Percentiles rank a stretch among this genome's conserved stretches.
phyloP scores from a whole-genome alignment of 2,797 vertebrate genomes.

The Rhinichthys osculus region DNA sequence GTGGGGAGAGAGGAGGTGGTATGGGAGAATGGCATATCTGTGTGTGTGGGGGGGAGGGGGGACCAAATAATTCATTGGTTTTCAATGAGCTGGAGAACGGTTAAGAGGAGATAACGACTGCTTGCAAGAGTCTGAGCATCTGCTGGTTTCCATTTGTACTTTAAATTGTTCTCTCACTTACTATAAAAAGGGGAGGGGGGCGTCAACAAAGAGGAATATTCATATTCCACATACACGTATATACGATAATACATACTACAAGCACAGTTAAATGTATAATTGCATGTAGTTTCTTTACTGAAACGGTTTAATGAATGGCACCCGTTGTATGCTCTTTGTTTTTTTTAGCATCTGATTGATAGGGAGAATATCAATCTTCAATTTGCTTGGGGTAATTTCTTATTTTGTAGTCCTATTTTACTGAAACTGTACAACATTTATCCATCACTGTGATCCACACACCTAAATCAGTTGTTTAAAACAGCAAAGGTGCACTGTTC shows the following conservation, averaged over 20 bases:
- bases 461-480: not conserved
- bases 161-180: constrained; percentile 27
- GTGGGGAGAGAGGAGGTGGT: constrained; percentile 24
- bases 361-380: not conserved
- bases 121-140: constrained; percentile 30
- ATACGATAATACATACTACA: not conserved
- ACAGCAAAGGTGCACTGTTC: not conserved
- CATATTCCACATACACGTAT: not conserved
- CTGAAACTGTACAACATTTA: not conserved
- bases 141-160: constrained; percentile 32
- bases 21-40: constrained; percentile 3
- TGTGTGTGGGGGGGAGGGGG: not conserved
- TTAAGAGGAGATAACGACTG: constrained; percentile 35
- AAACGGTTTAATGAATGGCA: not conserved
- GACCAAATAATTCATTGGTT: constrained; percentile 26
- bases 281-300: constrained; percentile 9
- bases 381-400: not conserved
- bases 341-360: not conserved
- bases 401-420: not conserved
- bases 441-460: not conserved
- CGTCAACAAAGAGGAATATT: not conserved
- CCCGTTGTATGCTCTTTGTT: not conserved
- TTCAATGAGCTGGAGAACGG: constrained; percentile 38
- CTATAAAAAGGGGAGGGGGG: not conserved
- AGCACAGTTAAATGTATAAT: not conserved